Evolutionary conservation across 2,113 vertebrate species (phyloP), one percentile per base, ranked within the genome.

Genomic region (Hippocampus barbouri): DNA sequence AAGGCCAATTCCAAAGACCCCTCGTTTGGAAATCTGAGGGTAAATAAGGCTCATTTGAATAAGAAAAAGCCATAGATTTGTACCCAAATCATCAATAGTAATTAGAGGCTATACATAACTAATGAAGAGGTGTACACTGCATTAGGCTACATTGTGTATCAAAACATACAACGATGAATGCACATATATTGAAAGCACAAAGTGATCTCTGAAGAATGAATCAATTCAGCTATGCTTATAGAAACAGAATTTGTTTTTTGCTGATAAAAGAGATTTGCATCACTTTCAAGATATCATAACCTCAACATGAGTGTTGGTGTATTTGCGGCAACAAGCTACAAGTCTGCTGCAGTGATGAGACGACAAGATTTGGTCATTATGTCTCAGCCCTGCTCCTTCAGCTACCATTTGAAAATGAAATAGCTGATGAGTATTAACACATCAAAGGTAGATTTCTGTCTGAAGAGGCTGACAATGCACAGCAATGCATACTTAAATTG

Each of bases 361-460:
- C 21, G 41, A 68, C 2, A 85, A 87, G 79, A 88, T 72, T 71
- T 40, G 60, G 30, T 47, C 51, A 62, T 71, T 73, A 78, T 80
- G 69, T 74, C 75, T 82, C 67, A 66, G 67, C 47, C 54, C 34
- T 82, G 53, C 60, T 71, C 83, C 78, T 79, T 80, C 79, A 81
- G 89, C 63, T 85, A 89, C 89, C 92, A 93, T 92, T 96, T 94
- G 68, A 87, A 89, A 91, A 91, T 92, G 88, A 88, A 94, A 94
- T 79, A 89, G 90, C 92, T 89, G 87, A 90, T 80, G 75, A 87
- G 64, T 88, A 95, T 96, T 95, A 94, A 91, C 94, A 97, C 94
- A 97, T 98, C 96, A 98, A 98, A 98, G 93, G 88, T 77, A 73
- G 72, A 82, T 85, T 86, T 90, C 91, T 91, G 90, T 77, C 91